Evolutionary conservation across 2,888 invertebrate species (phyloP).

Genomic region (Spisula solida): DNA sequence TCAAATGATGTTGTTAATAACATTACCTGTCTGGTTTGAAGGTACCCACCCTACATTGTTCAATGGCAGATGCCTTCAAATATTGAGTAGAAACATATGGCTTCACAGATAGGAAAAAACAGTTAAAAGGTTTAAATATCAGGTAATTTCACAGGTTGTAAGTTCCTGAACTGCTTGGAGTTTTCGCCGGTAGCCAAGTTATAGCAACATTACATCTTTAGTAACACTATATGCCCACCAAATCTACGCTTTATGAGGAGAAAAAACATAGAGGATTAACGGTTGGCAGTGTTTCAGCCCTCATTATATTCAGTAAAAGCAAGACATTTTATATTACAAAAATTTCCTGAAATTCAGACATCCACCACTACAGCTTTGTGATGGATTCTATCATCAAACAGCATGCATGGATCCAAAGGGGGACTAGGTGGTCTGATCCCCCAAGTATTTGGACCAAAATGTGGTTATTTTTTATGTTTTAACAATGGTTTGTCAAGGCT

Average conservation of each 20-base stretch:
- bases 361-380: too few species aligned
- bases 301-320: background rate
- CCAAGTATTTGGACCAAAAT: too few species aligned
- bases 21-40: background rate
- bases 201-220: background rate
- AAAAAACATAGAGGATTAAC: background rate
- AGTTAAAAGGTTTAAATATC: slow-evolving; percentile 3
- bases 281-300: background rate
- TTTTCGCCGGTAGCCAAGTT: background rate
- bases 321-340: too few species aligned
- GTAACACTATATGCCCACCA: background rate
- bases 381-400: too few species aligned
- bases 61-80: background rate
- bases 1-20: background rate
- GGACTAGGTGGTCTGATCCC: too few species aligned
- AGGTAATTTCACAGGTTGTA: slow-evolving; percentile 20
- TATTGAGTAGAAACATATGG: slow-evolving; percentile 27
- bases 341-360: too few species aligned
- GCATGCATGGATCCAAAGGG: too few species aligned
- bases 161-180: slow-evolving; percentile 16
- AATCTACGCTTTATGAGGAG: background rate
- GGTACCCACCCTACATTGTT: slow-evolving; percentile 23
- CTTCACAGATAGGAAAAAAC: slow-evolving; percentile 13
- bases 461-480: too few species aligned
- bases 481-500: too few species aligned